Evolutionary conservation across 2,797 vertebrate species (phyloP), one percentile per base, ranked within the genome.

Genomic region (Apogon talboti): DNA sequence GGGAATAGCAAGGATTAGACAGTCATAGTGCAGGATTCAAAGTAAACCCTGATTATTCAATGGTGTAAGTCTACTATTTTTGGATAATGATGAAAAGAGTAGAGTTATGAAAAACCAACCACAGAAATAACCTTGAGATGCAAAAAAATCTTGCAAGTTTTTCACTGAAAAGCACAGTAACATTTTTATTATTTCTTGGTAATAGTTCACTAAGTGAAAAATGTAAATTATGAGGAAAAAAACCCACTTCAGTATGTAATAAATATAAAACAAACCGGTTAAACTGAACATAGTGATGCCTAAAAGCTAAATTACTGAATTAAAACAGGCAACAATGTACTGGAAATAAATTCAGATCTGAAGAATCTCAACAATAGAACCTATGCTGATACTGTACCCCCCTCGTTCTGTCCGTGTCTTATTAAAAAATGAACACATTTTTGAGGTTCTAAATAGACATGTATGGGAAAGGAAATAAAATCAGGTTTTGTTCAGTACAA

Each of bases 21-120:
- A 56, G 62, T 74, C 51, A 2, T 24, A 47, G 47, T 47, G 58
- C 45, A 56, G 7, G 44, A 72, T 42, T 75, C 13, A 51, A 70
- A 70, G 38, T 19, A 67, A 72, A 63, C 42, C 42, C 33, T 57
- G 38, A 58, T 75, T 65, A 46, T 66, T 74, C 16, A 28, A 35
- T 71, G 52, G 38, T 55, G 48, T 65, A 60, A 81, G 35, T 18
- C 24, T 15, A 40, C 55, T 70, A 57, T 75, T 75, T 81, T 62
- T 48, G 44, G 69, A 41, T 50, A 49, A 70, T 79, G 61, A 77
- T 78, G 57, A 77, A 78, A 82, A 64, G 16, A 16, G 19, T 41
- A 11, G 16, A 56, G 40, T 18, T 65, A 47, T 54, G 6, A 60
- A 21, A 68, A 67, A 68, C 7, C 7, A 53, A 47, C 11, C 24